phyloP scores from a whole-genome alignment of 2,888 invertebrate genomes.

The Scelioninae gen. 2 region DNA sequence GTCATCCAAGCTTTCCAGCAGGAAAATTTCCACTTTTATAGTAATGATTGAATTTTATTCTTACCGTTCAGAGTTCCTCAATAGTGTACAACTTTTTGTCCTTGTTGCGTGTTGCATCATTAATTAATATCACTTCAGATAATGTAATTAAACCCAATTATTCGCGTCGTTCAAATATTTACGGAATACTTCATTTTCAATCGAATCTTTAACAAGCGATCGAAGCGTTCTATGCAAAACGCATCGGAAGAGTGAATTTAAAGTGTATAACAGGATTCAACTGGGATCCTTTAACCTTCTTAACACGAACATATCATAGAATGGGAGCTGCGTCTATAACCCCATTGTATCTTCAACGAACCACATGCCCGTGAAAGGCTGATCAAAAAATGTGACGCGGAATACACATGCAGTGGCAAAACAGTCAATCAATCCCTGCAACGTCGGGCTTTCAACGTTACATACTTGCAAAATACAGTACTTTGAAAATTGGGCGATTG shows the following conservation, averaged over 20 bases:
- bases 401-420: slow-evolving; percentile 37
- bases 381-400: slow-evolving; percentile 44
- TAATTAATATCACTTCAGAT: no score
- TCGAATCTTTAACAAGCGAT: no score
- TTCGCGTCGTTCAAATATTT: no score
- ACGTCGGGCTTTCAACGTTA: slow-evolving; percentile 53
- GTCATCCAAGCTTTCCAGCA: no score
- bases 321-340: slow-evolving; percentile 16
- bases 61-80: no score
- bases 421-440: slow-evolving; percentile 57
- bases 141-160: no score
- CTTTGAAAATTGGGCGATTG: slow-evolving; percentile 58
- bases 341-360: slow-evolving; percentile 19
- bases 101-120: no score
- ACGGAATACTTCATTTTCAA: no score
- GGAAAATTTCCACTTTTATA: no score
- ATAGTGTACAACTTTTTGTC: no score
- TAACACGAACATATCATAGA: slow-evolving; percentile 11
- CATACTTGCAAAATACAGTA: slow-evolving; percentile 57
- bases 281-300: neutral
- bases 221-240: no score
- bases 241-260: neutral
- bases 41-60: no score
- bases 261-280: neutral
- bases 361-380: slow-evolving; percentile 26